These are phyloP conservation scores for Synergus gifuensis DNA, from an alignment of 2,888 invertebrate species.

Conservation along the genomic window DNA sequence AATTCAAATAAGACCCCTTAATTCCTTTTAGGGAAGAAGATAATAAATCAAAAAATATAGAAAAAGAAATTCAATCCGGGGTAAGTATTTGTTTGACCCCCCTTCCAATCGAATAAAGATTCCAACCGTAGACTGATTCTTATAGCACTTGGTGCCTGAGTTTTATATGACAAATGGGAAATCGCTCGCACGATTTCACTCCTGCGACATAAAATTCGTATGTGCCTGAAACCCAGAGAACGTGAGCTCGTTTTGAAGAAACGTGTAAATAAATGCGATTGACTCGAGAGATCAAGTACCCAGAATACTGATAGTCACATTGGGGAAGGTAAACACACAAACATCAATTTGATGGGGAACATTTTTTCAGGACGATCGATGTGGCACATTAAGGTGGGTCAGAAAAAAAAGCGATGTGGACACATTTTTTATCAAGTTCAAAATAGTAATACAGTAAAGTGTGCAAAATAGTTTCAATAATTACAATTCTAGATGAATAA, in stretches of 20 bases:
- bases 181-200: slow-evolving; percentile 12
- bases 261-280: slow-evolving; percentile 15
- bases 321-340: background rate
- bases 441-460: background rate
- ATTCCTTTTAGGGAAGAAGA: background rate
- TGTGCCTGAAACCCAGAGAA: background rate
- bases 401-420: background rate
- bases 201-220: background rate
- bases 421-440: background rate
- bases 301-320: background rate
- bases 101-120: background rate
- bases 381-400: background rate
- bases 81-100: background rate
- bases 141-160: background rate
- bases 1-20: background rate
- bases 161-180: slow-evolving; percentile 12
- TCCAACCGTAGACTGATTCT: background rate
- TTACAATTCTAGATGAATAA: background rate
- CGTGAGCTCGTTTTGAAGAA: slow-evolving; percentile 4
- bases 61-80: background rate
- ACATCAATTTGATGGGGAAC: background rate
- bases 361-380: background rate
- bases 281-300: background rate
- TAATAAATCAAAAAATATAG: background rate
- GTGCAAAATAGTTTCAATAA: background rate